Base-by-base conservation (phyloP, 2,113 vertebrate genomes). In the Puffinus mauretanicus region DNA sequence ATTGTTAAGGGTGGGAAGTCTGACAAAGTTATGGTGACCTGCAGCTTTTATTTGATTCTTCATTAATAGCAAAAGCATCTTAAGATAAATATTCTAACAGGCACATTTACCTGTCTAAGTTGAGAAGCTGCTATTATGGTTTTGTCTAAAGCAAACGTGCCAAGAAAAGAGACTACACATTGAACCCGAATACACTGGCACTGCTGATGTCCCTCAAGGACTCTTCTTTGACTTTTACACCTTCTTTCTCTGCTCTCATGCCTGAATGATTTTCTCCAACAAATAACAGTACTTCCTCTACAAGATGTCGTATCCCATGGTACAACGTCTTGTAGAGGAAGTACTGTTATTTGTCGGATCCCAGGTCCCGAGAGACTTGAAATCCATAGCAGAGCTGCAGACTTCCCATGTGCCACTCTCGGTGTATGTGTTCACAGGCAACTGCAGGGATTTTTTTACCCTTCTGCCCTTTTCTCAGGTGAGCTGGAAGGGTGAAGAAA, bases 51-150 rank as follows among this genome's bases (percentile, higher is more conserved):
- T 58, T 86, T 66, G 69, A 52, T 36, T 49, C 21, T 89, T 86
- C 85, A 61, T 86, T 83, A 95, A 77, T 65, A 89, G 52, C 24
- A 94, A 76, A 93, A 67, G 3, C 46, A 60, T 65, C 84, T 96
- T 84, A 51, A 13, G 42, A 84, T 81, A 86, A 61, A 46, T 86
- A 64, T 67, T 66, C 29, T 70, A 95, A 47, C 7, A 67, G 44
- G 32, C 34, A 52, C n/a, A 62, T 71, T 82, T 70, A 72, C 44
- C 15, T 78, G 34, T 71, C 67, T 83, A 66, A 84, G 36, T 22
- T 79, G 40, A 82, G 76, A 77, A 85, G n/a, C 30, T 67, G 57
- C 67, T 87, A 11, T 78, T 87, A 54, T 10, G 46, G 38, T 72
- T 95, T 91, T 85, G 42, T 61, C 49, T 58, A 77, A 82, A 82